Evolutionary conservation across 37 sponge, comb jelly and placozoan species (phyloP).

Genomic region (Axinella damicornis): DNA sequence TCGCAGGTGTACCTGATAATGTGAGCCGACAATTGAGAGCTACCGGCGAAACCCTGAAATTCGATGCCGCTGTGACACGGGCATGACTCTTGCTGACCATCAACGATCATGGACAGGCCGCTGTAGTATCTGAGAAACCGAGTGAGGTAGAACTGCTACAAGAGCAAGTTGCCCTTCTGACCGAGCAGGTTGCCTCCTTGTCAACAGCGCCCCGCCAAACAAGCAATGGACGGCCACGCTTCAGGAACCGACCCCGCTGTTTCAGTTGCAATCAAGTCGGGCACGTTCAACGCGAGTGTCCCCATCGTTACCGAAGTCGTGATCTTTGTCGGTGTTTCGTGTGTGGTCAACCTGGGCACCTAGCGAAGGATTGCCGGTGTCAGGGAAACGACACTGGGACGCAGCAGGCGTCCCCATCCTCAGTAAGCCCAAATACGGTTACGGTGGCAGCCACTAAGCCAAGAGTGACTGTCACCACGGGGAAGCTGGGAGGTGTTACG

Average conservation of each 20-base stretch:
- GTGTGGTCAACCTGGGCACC: constrained; percentile 31
- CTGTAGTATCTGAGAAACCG: neutral
- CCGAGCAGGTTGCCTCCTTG: constrained; percentile 50
- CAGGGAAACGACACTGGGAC: constrained; percentile 60
- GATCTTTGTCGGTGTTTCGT: neutral
- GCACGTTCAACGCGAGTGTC: constrained; percentile 37
- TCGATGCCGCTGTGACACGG: constrained; percentile 19
- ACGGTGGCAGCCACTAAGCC: constrained; percentile 11
- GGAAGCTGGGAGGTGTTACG: constrained; percentile 13
- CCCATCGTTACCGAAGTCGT: neutral
- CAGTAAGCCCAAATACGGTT: constrained; percentile 21
- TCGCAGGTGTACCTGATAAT: constrained; percentile 35
- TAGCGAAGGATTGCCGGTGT: constrained; percentile 11
- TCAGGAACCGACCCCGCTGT: no score
- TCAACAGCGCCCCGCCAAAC: constrained; percentile 3
- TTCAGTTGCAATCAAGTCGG: constrained; percentile 8
- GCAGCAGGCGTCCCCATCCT: constrained; percentile 29
- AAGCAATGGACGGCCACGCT: no score
- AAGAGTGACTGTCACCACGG: neutral
- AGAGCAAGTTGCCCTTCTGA: constrained; percentile 23
- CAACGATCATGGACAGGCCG: neutral
- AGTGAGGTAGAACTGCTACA: neutral
- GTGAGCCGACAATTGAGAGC: constrained; percentile 42
- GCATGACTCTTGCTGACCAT: constrained; percentile 27
- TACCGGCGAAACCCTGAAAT: constrained; percentile 24